These are phyloP conservation scores for Phrynocephalus versicolor DNA, from an alignment of 2,113 vertebrate species.

Conservation along the genomic window DNA sequence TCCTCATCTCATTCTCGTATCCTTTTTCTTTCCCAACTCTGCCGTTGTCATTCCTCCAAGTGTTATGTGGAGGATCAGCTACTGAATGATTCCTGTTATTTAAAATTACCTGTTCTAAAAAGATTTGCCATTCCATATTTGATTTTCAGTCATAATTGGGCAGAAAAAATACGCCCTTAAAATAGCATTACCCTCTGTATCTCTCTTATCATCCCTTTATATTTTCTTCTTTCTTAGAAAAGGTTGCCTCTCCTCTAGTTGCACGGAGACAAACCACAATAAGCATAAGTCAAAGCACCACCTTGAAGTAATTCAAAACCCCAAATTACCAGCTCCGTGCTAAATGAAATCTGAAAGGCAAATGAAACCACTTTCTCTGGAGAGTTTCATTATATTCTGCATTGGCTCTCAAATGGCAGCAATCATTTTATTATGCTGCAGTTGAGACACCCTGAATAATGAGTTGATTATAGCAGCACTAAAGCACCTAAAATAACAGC, in stretches of 20 bases:
- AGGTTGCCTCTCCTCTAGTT: not conserved
- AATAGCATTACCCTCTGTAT: not conserved
- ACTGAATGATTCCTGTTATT: not conserved
- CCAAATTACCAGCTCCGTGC: not conserved
- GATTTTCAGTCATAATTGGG: not conserved
- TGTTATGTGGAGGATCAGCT: not conserved
- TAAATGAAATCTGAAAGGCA: not conserved
- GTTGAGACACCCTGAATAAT: not conserved
- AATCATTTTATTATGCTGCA: not conserved
- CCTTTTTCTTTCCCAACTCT: not conserved
- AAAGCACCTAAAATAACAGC: no score
- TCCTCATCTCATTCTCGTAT: not conserved
- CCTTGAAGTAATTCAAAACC: not conserved
- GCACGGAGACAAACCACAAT: not conserved
- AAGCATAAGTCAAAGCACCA: not conserved
- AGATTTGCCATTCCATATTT: not conserved
- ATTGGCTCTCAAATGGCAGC: not conserved
- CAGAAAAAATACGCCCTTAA: not conserved
- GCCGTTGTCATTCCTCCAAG: not conserved
- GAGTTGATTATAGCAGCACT: no score
- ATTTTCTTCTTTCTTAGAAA: not conserved
- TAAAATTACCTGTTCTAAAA: not conserved
- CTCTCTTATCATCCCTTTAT: not conserved
- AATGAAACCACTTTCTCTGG: not conserved
- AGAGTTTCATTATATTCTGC: not conserved